Evolutionary conservation across 2,113 vertebrate genomes (phyloP).

Genomic region (Orcinus orca): DNA sequence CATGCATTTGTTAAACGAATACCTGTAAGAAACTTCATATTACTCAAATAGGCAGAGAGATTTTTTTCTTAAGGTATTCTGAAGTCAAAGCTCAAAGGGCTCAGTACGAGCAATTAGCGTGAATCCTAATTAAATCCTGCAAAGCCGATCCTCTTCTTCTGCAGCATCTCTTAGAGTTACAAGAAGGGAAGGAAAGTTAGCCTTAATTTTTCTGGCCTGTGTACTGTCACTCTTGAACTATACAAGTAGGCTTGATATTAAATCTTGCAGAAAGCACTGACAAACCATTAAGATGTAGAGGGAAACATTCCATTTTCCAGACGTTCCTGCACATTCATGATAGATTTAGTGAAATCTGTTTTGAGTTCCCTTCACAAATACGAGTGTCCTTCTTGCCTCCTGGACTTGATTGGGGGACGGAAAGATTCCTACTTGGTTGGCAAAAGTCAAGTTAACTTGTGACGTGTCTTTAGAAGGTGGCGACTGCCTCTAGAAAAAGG

Average conservation of each 20-base stretch:
- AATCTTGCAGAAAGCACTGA: neutral
- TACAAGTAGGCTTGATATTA: neutral
- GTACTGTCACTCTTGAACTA: neutral
- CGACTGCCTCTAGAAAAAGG: fast-evolving
- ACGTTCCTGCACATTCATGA: neutral
- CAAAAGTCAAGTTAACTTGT: neutral
- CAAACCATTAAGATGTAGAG: neutral
- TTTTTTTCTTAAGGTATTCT: neutral
- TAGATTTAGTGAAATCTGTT: neutral
- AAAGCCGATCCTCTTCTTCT: neutral
- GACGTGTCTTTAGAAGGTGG: neutral
- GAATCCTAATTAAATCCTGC: neutral
- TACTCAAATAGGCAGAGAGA: neutral
- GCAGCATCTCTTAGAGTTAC: neutral
- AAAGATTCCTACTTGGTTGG: neutral
- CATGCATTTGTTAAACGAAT: neutral
- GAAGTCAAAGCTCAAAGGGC: neutral
- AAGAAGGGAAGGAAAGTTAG: neutral
- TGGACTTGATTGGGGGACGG: neutral
- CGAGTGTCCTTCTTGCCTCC: neutral
- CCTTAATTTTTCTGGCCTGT: neutral
- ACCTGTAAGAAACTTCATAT: neutral
- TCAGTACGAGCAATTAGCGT: neutral
- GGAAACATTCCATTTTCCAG: neutral
- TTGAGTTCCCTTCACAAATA: neutral